Evolutionary conservation across 2,888 invertebrate genomes (phyloP), one percentile per base, ranked within the genome.

Genomic region (Nipponacmea schrenckii): DNA sequence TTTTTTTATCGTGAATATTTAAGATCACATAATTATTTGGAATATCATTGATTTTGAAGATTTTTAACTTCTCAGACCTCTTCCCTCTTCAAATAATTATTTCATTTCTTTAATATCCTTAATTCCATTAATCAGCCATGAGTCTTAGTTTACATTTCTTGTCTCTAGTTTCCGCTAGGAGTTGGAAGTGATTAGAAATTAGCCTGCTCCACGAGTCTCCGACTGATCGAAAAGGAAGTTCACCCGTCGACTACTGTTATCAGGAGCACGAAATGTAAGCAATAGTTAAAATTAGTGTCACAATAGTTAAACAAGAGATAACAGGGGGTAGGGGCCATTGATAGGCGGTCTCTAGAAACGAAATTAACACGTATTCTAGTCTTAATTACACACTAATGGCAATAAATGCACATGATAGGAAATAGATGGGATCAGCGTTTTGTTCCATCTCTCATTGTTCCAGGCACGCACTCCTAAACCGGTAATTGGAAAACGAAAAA

Each of bases 91-190:
- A 62, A 56, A 68, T 56, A 62, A 62, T 68, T 56, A 62, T 68
- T 68, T 39, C 48, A 68, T 68, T 56, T 39, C 68, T 39, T 39
- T 68, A 68, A 68, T 68, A 68, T 68, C 68, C 68, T 68, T 68
- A 68, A 68, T 68, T 56, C 68, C 56, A 68, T 56, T 68, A 68
- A 68, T 68, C 62, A 62, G 68, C 50, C 56, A 20, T 39, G 68
- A 62, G 62, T 56, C 56, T 62, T 50, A 62, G 68, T 68, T 68
- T 68, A 68, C 68, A 50, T 50, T 68, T 68, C 56, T 68, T 39
- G 68, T 68, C 56, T 56, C 56, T 50, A 24, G 50, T 68, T 68
- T 68, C 50, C 68, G 20, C 20, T 56, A 68, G 68, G 39, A 27
- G 50, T n/a, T 39, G 31, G 68, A 48, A 62, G 50, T 68, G 62